Conservation (phyloP, 2,113 vertebrate species). For the Apodemus speciosus region DNA sequence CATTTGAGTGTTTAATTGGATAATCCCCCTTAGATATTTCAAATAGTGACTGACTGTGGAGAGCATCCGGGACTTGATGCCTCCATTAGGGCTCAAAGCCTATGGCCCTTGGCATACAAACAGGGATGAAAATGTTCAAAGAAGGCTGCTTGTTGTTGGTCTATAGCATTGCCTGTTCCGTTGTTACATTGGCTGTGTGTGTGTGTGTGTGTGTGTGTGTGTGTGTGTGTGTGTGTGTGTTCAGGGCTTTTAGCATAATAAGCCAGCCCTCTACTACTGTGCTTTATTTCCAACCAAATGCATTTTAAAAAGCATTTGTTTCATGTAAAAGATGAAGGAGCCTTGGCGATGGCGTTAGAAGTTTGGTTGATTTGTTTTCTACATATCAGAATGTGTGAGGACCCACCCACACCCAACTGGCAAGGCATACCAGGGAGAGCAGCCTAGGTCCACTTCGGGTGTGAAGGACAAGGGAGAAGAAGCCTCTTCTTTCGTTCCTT, state of each 20-base stretch:
- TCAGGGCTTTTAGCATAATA: not conserved
- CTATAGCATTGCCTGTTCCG: not conserved
- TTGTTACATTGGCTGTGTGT: not conserved
- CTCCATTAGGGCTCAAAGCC: not conserved
- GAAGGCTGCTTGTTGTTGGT: not conserved
- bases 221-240: too few relatives aligned
- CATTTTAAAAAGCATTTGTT: not conserved
- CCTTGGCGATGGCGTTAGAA: too few relatives aligned
- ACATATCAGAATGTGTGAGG: not conserved
- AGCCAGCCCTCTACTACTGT: not conserved
- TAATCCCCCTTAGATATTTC: constrained; percentile 26
- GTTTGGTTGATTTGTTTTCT: not conserved
- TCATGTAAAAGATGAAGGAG: not conserved
- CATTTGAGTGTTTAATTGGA: constrained; percentile 48
- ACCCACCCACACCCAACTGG: not conserved
- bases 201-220: not conserved
- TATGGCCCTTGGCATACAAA: not conserved
- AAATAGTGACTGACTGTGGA: not conserved
- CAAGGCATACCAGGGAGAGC: not conserved
- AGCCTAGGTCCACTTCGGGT: not conserved
- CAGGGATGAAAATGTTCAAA: not conserved
- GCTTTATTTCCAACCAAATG: not conserved
- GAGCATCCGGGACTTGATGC: not conserved
- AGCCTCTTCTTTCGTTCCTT: not conserved
- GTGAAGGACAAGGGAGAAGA: not conserved